These are phyloP conservation scores for Tinamus major DNA, from an alignment of 2,797 vertebrate genomes.

Conservation along the genomic window DNA sequence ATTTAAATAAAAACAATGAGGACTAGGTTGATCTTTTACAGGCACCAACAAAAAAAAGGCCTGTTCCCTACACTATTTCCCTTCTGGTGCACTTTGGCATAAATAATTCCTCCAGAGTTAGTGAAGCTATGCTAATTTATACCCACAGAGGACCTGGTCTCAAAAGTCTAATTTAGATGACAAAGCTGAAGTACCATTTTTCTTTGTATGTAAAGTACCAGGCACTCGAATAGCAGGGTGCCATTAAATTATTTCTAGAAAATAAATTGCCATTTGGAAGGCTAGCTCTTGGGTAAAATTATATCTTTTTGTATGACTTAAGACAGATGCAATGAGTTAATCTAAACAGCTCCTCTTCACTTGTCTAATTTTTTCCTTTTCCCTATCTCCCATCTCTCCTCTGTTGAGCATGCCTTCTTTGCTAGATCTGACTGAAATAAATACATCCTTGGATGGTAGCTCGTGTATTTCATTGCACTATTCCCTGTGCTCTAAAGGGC, in stretches of 20 bases:
- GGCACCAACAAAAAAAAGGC: background rate
- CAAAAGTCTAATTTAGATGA: slow-evolving; percentile 63
- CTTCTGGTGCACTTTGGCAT: slow-evolving; percentile 16
- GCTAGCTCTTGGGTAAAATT: slow-evolving; percentile 53
- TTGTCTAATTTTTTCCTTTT: slow-evolving; percentile 21
- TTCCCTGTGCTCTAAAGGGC: background rate
- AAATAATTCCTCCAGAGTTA: slow-evolving; percentile 48
- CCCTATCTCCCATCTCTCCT: background rate
- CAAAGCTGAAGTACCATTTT: slow-evolving; percentile 50
- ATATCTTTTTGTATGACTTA: slow-evolving; percentile 51
- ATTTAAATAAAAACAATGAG: slow-evolving; percentile 48
- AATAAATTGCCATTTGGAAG: slow-evolving; percentile 44
- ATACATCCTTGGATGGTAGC: background rate
- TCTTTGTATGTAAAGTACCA: slow-evolving; percentile 58
- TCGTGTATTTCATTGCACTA: background rate
- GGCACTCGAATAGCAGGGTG: slow-evolving; percentile 26
- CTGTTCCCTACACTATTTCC: background rate
- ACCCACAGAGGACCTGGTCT: slow-evolving; percentile 43
- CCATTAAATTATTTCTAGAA: slow-evolving; percentile 64
- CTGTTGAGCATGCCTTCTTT: background rate
- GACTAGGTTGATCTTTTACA: background rate
- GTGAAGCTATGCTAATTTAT: slow-evolving; percentile 50
- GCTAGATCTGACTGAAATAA: background rate
- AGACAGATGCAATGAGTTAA: slow-evolving; percentile 59
- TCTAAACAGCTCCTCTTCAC: slow-evolving; percentile 35